Evolutionary conservation across 2,797 vertebrate genomes (phyloP).

Genomic region (Halcyon chelicuti): DNA sequence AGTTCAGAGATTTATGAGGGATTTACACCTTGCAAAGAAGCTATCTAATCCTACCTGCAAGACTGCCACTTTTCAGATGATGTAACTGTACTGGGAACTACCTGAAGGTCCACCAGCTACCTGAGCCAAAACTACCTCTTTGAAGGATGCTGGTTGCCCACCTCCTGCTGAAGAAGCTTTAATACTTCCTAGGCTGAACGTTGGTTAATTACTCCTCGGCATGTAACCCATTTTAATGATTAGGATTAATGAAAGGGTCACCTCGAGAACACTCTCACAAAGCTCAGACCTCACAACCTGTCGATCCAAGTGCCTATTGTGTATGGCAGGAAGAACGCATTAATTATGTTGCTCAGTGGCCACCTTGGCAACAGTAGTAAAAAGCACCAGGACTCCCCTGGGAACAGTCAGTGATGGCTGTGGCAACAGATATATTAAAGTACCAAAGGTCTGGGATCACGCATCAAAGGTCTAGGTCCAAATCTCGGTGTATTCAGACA

Average conservation of each 20-base stretch:
- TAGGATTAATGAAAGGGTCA: neutral
- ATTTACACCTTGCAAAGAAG: neutral
- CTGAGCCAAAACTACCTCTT: neutral
- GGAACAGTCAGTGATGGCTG: neutral
- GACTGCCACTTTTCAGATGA: neutral
- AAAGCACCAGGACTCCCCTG: neutral
- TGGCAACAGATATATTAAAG: rapidly evolving
- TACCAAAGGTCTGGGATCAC: neutral
- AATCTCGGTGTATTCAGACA: neutral
- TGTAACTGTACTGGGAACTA: neutral
- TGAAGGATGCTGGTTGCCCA: neutral
- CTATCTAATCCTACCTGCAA: neutral
- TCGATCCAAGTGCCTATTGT: rapidly evolving
- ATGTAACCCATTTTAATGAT: neutral
- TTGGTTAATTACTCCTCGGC: rapidly evolving
- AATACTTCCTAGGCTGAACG: neutral
- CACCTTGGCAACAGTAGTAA: neutral
- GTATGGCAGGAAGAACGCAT: rapidly evolving
- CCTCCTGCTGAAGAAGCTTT: neutral
- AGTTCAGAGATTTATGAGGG: neutral
- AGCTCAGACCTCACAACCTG: neutral
- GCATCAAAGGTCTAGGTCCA: neutral
- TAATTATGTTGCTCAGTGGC: neutral
- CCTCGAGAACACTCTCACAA: neutral
- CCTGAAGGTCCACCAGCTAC: neutral